These are phyloP conservation scores for Lontra canadensis DNA, from an alignment of 2,113 vertebrate species.

Conservation along the genomic window DNA sequence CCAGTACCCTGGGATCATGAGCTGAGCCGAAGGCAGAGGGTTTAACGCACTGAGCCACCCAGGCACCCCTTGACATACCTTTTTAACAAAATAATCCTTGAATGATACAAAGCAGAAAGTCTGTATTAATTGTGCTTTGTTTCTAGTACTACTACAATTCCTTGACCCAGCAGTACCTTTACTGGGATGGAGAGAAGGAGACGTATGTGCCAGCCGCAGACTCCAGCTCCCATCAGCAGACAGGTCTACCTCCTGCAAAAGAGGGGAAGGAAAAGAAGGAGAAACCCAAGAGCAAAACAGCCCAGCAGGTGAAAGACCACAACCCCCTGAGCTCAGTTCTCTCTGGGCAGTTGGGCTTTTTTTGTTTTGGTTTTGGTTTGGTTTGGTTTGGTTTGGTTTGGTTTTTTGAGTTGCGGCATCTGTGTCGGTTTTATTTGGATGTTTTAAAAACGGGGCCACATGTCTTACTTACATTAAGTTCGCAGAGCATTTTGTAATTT, in stretches of 20 bases:
- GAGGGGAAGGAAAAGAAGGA: slow-evolving; percentile 97
- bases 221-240: slow-evolving; percentile 83
- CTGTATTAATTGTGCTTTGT: neutral
- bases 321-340: neutral
- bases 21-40: too few species aligned
- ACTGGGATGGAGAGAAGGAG: slow-evolving; percentile 98
- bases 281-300: slow-evolving; percentile 99
- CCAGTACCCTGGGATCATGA: too few species aligned
- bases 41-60: too few species aligned
- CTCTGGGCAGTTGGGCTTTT: neutral
- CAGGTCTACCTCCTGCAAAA: slow-evolving; percentile 81
- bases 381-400: neutral
- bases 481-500: neutral
- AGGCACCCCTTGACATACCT: neutral
- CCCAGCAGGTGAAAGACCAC: slow-evolving; percentile 92
- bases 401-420: neutral
- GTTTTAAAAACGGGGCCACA: neutral
- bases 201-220: slow-evolving; percentile 92
- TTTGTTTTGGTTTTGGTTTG: neutral
- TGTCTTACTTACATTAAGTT: neutral
- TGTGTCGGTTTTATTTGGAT: neutral
- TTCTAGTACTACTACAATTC: slow-evolving; percentile 98
- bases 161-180: slow-evolving; percentile 97
- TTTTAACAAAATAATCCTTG: neutral
- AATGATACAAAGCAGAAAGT: neutral